Conservation (phyloP, 2,888 invertebrate genomes). For the Belgica antarctica region DNA sequence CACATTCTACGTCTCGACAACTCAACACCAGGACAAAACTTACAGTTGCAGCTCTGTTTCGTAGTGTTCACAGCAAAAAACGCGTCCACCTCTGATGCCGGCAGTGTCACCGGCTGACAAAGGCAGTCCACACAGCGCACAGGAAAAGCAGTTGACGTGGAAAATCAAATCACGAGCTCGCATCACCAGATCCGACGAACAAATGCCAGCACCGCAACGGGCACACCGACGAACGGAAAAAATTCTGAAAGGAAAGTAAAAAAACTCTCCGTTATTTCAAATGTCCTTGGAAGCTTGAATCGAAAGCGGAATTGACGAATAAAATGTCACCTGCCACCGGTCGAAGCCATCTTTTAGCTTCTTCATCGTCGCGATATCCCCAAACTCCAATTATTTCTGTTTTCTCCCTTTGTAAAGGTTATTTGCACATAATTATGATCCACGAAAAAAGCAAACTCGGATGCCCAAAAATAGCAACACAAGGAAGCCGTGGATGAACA, state of each 20-base stretch:
- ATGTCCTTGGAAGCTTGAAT: constrained; percentile 25
- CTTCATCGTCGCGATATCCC: constrained; percentile 10
- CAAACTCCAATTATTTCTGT: constrained; percentile 36
- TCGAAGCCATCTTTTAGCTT: not conserved
- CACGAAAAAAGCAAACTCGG: not conserved
- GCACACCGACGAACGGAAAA: constrained; percentile 84
- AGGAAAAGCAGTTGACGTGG: constrained; percentile 87
- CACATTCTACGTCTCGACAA: not conserved
- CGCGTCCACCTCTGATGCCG: constrained; percentile 78
- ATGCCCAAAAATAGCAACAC: constrained; percentile 3
- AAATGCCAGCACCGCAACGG: constrained; percentile 79
- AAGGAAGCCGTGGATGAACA: not conserved
- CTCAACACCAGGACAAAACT: constrained; percentile 1
- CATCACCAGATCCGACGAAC: constrained; percentile 88
- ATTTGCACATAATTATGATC: constrained; percentile 35
- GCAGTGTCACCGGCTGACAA: constrained; percentile 88
- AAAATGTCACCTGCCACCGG: constrained; percentile 34
- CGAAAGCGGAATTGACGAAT: not conserved
- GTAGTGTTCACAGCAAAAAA: constrained; percentile 67
- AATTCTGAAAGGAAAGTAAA: constrained; percentile 61
- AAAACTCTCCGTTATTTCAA: constrained; percentile 30
- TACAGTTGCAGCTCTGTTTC: constrained; percentile 51
- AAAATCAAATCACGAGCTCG: constrained; percentile 81
- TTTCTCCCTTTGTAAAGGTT: constrained; percentile 1
- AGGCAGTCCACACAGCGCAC: constrained; percentile 76